Conservation (phyloP, 2,113 vertebrate species). For the Xerus inauris region DNA sequence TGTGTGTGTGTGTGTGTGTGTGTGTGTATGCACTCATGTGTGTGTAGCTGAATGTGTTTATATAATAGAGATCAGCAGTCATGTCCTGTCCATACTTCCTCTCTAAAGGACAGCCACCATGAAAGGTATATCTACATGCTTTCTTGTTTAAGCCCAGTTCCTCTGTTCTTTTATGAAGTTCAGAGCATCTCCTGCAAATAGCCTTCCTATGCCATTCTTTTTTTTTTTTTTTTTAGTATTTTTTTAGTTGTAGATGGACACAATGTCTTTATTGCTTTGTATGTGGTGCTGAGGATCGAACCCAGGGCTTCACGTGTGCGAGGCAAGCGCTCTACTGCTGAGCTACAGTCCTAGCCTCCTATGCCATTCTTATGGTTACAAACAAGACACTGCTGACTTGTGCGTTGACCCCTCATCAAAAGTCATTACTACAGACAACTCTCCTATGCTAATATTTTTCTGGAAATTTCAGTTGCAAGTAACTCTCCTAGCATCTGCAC, state of each 20-base stretch:
- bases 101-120: neutral
- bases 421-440: neutral
- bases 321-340: too few species aligned
- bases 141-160: neutral
- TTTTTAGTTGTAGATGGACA: too few species aligned
- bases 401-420: neutral
- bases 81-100: neutral
- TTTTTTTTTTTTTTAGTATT: too few species aligned
- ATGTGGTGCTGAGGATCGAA: too few species aligned
- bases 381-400: neutral
- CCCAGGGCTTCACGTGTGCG: too few species aligned
- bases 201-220: neutral
- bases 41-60: neutral
- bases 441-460: neutral
- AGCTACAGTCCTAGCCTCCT: too few species aligned
- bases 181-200: neutral
- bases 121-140: neutral
- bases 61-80: neutral
- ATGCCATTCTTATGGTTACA: neutral
- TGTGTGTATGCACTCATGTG: neutral
- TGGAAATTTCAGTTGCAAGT: fast-evolving
- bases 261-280: too few species aligned
- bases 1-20: neutral
- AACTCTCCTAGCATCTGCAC: neutral
- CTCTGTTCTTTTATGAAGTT: neutral